phyloP scores from a whole-genome alignment of 2,888 invertebrate genomes.

The Sceliomorpha sp. region DNA sequence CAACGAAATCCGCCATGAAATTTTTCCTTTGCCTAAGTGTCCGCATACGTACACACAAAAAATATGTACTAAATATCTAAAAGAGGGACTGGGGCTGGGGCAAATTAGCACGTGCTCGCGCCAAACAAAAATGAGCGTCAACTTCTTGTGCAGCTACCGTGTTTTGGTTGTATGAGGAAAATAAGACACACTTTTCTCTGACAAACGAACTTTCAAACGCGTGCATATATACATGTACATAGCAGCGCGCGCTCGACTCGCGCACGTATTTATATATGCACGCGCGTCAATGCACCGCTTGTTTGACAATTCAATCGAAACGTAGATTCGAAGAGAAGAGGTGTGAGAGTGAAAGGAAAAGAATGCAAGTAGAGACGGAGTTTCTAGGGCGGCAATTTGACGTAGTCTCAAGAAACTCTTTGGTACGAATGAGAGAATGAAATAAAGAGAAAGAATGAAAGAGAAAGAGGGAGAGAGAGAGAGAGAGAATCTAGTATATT shows the following conservation, averaged over 20 bases:
- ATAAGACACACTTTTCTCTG: constrained; percentile 44
- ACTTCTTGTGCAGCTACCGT: constrained; percentile 85
- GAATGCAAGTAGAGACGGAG: constrained; percentile 3
- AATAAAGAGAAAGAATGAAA: constrained; percentile 36
- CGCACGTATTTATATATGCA: constrained; percentile 40
- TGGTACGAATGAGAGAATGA: constrained; percentile 16
- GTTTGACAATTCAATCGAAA: constrained; percentile 37
- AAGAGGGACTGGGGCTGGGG: constrained; percentile 14
- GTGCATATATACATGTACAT: constrained; percentile 39
- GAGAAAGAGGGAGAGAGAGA: constrained; percentile 55
- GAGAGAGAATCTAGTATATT: constrained; percentile 41
- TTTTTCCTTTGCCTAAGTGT: too few species aligned
- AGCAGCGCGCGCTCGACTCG: too few species aligned
- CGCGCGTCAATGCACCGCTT: constrained; percentile 49
- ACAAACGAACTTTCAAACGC: constrained; percentile 30
- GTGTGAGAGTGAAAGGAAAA: constrained; percentile 22
- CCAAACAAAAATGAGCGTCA: constrained; percentile 93
- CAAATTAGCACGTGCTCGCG: constrained; percentile 77
- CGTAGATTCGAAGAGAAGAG: constrained; percentile 15
- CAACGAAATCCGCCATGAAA: constrained; percentile 1
- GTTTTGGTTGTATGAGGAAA: constrained; percentile 41
- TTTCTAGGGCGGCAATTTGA: neutral
- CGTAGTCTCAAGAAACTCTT: constrained; percentile 8
- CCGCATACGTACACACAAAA: too few species aligned
- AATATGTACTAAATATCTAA: neutral